phyloP scores from a whole-genome alignment of 1,140 invertebrate genomes.

The Gryllus bimaculatus region DNA sequence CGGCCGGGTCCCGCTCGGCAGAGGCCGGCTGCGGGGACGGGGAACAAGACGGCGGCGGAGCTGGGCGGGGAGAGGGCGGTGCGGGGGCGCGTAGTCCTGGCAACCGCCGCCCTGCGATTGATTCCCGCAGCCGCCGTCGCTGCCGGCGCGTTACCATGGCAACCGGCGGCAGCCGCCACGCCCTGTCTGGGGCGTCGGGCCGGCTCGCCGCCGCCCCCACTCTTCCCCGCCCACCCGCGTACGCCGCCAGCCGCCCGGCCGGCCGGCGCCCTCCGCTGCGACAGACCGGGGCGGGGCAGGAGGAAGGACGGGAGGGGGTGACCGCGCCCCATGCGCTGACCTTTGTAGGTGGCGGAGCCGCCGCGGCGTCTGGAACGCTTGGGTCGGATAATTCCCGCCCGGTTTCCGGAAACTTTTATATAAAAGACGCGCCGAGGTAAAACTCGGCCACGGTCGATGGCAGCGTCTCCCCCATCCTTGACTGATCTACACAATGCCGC shows the following conservation, averaged over 20 bases:
- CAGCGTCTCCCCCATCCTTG: no score
- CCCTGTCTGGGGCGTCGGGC: neutral
- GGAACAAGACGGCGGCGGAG: neutral
- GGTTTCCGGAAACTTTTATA: no score
- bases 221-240: neutral
- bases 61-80: no score
- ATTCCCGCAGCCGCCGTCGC: neutral
- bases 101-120: neutral
- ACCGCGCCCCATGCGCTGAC: neutral
- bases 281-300: neutral
- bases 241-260: neutral
- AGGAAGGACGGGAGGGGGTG: neutral
- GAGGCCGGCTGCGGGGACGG: neutral
- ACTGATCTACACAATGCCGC: no score
- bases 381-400: neutral
- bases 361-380: no score
- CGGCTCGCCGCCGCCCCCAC: no score
- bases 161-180: neutral
- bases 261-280: neutral
- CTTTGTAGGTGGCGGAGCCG: neutral
- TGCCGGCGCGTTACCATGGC: neutral
- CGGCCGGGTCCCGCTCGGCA: neutral
- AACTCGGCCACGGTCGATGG: no score
- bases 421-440: no score
- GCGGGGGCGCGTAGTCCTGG: neutral